Percentiles rank a stretch among this genome's conserved stretches.
phyloP scores from a whole-genome alignment of 2,888 invertebrate genomes.

The Cerastis rubricosa region DNA sequence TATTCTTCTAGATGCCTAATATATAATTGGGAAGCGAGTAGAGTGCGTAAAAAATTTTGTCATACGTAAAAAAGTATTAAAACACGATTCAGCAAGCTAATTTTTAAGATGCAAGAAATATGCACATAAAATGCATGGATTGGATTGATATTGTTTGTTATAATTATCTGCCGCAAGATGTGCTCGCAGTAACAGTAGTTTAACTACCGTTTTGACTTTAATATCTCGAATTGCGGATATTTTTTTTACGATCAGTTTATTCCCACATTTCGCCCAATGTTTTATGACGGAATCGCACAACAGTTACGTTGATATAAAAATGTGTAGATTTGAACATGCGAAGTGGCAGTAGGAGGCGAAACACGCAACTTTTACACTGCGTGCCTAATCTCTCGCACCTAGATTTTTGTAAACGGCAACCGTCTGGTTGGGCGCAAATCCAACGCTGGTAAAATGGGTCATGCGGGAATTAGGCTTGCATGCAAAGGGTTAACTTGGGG shows the following conservation, averaged over 20 bases:
- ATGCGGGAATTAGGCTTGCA: constrained; percentile 12
- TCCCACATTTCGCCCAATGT: constrained; percentile 55
- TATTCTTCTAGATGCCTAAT: neutral
- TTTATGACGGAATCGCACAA: constrained; percentile 68
- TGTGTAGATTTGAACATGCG: constrained; percentile 73
- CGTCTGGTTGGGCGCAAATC: constrained; percentile 29
- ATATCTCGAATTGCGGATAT: constrained; percentile 26
- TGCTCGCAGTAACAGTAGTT: neutral
- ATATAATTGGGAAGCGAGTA: neutral
- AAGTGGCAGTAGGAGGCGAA: constrained; percentile 53
- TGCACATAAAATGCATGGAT: neutral
- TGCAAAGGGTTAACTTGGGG: constrained; percentile 17
- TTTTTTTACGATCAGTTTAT: constrained; percentile 24
- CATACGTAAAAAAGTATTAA: neutral
- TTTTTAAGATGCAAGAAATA: neutral
- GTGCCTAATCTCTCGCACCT: constrained; percentile 67
- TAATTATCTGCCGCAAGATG: neutral
- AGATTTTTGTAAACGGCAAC: constrained; percentile 59
- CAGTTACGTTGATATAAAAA: constrained; percentile 72
- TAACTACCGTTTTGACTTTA: constrained; percentile 16
- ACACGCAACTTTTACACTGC: constrained; percentile 66
- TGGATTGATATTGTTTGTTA: neutral
- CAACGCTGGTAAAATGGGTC: constrained; percentile 29
- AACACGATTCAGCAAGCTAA: neutral
- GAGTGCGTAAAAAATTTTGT: neutral